These are phyloP conservation scores for Thecocarcelia acutangulata DNA, from an alignment of 2,888 invertebrate species.

Conservation along the genomic window DNA sequence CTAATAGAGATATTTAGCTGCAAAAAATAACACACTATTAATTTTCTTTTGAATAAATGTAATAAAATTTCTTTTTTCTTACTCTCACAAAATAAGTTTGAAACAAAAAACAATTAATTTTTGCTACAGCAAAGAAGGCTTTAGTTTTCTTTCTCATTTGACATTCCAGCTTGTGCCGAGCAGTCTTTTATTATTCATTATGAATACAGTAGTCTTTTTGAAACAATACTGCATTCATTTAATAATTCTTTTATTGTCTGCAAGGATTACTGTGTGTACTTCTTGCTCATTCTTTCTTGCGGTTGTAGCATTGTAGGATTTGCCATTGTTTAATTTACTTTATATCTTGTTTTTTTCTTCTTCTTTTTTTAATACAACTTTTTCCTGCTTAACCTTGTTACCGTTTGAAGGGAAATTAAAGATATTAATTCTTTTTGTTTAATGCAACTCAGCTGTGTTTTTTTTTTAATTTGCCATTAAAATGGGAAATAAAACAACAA, in stretches of 20 bases:
- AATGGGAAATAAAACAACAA: neutral
- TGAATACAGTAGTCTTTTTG: constrained; percentile 7
- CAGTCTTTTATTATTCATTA: constrained; percentile 24
- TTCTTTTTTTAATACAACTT: neutral
- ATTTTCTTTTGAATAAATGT: no score
- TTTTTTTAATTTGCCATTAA: neutral
- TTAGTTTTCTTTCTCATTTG: neutral
- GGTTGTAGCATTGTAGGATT: constrained; percentile 34
- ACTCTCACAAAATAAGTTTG: no score
- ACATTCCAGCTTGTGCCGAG: neutral
- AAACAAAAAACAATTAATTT: no score
- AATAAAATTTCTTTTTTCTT: no score
- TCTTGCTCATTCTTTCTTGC: neutral
- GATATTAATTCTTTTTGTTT: constrained; percentile 10
- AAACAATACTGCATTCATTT: constrained; percentile 13
- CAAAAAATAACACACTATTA: no score
- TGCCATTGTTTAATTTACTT: constrained; percentile 10
- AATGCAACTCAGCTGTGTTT: neutral
- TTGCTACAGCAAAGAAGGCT: no score
- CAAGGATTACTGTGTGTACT: neutral
- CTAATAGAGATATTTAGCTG: no score
- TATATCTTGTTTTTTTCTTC: constrained; percentile 23
- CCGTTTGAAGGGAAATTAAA: constrained; percentile 24
- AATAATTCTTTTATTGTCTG: neutral
- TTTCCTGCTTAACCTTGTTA: constrained; percentile 33